These are phyloP conservation scores for Coregonus clupeaformis DNA, from an alignment of 2,113 vertebrate genomes.

Conservation along the genomic window DNA sequence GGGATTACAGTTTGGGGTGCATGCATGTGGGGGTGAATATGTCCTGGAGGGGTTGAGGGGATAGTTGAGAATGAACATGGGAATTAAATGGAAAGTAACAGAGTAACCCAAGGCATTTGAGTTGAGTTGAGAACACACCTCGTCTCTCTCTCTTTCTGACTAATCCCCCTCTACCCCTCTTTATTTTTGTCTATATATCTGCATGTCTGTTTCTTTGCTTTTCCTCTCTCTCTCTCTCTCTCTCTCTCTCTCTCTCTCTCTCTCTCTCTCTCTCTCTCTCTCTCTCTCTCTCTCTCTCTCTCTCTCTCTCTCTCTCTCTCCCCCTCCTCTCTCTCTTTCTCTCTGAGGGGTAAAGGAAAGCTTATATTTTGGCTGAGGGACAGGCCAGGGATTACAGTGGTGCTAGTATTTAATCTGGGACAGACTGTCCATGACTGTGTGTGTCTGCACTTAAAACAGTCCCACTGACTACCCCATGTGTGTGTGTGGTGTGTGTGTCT, in stretches of 20 bases:
- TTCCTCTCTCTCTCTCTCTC: too few species aligned
- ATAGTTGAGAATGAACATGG: neutral
- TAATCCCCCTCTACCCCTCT: neutral
- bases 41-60: neutral
- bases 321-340: slow-evolving; percentile 15
- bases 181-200: neutral
- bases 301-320: neutral
- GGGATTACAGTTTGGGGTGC: neutral
- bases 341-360: slow-evolving; percentile 45
- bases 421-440: slow-evolving; percentile 57
- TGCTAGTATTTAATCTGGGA: slow-evolving; percentile 65
- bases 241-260: neutral
- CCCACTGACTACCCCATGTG: slow-evolving; percentile 31
- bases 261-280: neutral
- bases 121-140: too few species aligned
- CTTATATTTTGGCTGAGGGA: slow-evolving; percentile 63
- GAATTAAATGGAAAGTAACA: neutral
- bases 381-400: slow-evolving; percentile 61
- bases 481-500: neutral
- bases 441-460: slow-evolving; percentile 58
- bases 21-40: neutral
- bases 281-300: neutral
- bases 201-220: neutral
- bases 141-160: too few species aligned
- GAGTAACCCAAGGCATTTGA: too few species aligned